A percentile compares a stretch with the other conserved stretches of the same genome.
Evolutionary conservation across 2,113 vertebrate species (phyloP).

Genomic region (Apteryx owenii): DNA sequence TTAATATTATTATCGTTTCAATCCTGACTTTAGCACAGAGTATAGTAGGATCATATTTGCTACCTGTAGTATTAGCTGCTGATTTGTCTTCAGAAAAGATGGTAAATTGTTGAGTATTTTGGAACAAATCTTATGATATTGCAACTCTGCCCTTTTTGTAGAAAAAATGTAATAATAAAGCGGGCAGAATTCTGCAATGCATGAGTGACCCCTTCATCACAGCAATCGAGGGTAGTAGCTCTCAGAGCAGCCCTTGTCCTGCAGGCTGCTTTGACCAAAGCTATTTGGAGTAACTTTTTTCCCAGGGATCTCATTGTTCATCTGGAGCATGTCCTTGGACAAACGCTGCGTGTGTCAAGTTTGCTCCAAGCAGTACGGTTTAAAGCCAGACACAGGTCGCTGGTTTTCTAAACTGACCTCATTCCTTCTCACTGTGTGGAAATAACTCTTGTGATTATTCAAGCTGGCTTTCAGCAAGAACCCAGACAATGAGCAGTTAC

Average conservation of each 20-base stretch:
- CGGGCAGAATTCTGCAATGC: not conserved
- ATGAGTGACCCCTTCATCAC: not conserved
- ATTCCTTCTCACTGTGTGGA: not conserved
- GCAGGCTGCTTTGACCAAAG: not conserved
- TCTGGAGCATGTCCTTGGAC: not conserved
- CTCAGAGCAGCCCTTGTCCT: not conserved
- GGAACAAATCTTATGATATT: not conserved
- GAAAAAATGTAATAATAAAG: not conserved
- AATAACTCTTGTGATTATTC: fast-evolving
- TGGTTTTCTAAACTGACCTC: not conserved
- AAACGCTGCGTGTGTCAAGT: not conserved
- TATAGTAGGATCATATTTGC: not conserved
- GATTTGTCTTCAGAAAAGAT: not conserved
- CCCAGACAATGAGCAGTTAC: not conserved
- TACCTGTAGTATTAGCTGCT: not conserved
- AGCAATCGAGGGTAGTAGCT: fast-evolving
- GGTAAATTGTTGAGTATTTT: not conserved
- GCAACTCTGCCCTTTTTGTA: not conserved
- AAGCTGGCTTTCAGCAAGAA: not conserved
- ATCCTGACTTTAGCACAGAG: not conserved
- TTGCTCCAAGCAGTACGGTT: not conserved
- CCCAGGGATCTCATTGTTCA: not conserved
- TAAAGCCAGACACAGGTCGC: not conserved
- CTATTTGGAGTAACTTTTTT: not conserved
- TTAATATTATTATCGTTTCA: fast-evolving